These are phyloP conservation scores for Hybognathus amarus DNA, from an alignment of 2,797 vertebrate species.

Conservation along the genomic window DNA sequence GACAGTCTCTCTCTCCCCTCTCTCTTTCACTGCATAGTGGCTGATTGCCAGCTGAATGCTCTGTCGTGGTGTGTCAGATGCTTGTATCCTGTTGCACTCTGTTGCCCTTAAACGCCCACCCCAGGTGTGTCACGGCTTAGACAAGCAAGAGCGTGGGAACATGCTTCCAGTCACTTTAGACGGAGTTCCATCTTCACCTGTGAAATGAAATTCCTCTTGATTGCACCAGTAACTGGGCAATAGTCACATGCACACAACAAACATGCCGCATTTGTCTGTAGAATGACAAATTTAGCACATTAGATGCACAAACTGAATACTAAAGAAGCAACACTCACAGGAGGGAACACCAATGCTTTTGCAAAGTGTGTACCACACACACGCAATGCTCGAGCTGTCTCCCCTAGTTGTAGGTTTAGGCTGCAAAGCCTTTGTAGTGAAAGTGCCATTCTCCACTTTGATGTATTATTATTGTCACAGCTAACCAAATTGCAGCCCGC, in stretches of 20 bases:
- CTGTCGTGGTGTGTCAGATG: constrained; percentile 14
- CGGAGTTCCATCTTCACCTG: constrained; percentile 24
- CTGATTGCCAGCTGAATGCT: constrained; percentile 39
- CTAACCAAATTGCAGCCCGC: constrained; percentile 56
- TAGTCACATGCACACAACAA: constrained; percentile 8
- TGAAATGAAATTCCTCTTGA: constrained; percentile 27
- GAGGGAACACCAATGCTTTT: constrained; percentile 7
- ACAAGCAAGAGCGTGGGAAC: not conserved
- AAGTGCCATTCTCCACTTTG: constrained; percentile 61
- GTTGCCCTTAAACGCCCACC: constrained; percentile 32
- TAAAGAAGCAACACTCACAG: not conserved
- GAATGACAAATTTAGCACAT: constrained; percentile 22
- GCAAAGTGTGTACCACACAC: constrained; percentile 26
- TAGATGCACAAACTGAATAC: constrained; percentile 20
- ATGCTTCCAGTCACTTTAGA: constrained; percentile 21
- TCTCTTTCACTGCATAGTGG: constrained; percentile 35
- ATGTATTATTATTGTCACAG: constrained; percentile 59
- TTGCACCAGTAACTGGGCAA: constrained; percentile 22
- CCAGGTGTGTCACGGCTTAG: not conserved
- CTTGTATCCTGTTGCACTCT: constrained; percentile 48
- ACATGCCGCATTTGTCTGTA: not conserved
- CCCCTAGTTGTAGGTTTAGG: constrained; percentile 39
- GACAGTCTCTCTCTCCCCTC: not conserved
- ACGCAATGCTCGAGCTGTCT: constrained; percentile 28
- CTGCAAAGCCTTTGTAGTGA: constrained; percentile 51